phyloP scores from a whole-genome alignment of 2,113 vertebrate species.

The Alaudala cheleensis region DNA sequence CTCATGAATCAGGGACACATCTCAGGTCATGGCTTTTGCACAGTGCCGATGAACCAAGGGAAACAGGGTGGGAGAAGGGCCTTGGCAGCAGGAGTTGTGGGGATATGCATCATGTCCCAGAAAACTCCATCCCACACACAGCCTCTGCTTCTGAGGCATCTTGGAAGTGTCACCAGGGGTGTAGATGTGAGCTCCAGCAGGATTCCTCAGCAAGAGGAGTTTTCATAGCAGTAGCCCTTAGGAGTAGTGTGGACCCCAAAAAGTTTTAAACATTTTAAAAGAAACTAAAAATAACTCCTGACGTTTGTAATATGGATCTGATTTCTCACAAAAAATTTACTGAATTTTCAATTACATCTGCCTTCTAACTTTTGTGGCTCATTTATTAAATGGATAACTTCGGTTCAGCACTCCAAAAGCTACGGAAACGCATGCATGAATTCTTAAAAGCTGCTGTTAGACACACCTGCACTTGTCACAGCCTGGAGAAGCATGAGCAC shows the following conservation, averaged over 20 bases:
- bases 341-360: background rate
- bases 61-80: background rate
- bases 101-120: accelerated
- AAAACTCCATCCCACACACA: background rate
- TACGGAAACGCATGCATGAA: background rate
- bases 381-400: background rate
- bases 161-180: background rate
- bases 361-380: background rate
- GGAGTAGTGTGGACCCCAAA: background rate
- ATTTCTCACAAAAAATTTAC: background rate
- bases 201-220: background rate
- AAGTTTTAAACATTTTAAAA: background rate
- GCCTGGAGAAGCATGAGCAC: background rate
- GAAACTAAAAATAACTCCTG: background rate
- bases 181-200: background rate
- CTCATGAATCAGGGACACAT: background rate
- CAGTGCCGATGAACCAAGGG: background rate
- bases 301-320: background rate
- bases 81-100: background rate
- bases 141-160: accelerated
- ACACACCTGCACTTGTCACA: background rate
- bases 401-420: background rate
- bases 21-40: background rate
- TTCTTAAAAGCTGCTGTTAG: background rate
- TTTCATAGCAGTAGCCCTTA: background rate